Conservation (phyloP, 2,888 invertebrate genomes). For the Keiferia lycopersicella region DNA sequence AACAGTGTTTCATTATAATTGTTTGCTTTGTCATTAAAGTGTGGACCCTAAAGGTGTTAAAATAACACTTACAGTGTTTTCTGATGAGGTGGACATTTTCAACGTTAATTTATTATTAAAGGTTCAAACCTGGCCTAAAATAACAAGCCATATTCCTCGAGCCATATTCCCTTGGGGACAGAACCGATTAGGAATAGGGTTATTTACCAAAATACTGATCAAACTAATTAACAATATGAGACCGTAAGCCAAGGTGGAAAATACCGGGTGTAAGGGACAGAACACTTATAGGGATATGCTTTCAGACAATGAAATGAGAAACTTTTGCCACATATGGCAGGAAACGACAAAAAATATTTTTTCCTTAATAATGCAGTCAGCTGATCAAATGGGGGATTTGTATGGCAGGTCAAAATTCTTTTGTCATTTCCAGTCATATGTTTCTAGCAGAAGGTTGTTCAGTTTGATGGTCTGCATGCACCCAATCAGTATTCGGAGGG, state of each 20-base stretch:
- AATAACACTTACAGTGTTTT: constrained; percentile 34
- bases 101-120: constrained; percentile 18
- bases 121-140: constrained; percentile 23
- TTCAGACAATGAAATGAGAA: no score
- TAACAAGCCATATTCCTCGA: constrained; percentile 7
- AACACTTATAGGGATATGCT: background rate
- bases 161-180: constrained; percentile 7
- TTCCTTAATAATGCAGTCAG: no score
- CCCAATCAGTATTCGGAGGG: no score
- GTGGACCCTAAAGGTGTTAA: constrained; percentile 37
- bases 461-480: no score
- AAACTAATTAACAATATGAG: constrained; percentile 14
- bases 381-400: no score
- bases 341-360: no score
- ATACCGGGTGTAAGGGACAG: background rate
- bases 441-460: no score
- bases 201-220: constrained; percentile 18
- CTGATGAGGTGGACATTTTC: constrained; percentile 20
- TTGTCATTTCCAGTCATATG: no score
- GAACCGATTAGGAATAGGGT: background rate
- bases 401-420: no score
- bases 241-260: background rate
- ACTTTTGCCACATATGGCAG: no score
- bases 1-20: background rate
- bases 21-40: background rate